Evolutionary conservation across 2,797 vertebrate genomes (phyloP).

Genomic region (Chrysocyon brachyurus): DNA sequence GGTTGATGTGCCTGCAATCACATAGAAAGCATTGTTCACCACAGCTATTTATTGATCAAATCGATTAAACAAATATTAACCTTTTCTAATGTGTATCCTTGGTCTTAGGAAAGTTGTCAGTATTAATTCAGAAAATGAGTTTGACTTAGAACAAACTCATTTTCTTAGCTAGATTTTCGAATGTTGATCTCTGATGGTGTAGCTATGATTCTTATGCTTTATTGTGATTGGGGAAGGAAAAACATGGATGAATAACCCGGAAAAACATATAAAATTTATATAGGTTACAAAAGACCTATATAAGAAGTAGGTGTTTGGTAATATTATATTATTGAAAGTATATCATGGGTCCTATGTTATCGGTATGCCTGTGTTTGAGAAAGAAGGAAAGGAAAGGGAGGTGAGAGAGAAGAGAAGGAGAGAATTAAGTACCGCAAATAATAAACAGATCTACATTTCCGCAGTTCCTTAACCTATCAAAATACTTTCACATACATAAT

Average conservation of each 20-base stretch:
- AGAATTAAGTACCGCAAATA: not conserved
- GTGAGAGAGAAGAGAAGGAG: not conserved
- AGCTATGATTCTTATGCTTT: not conserved
- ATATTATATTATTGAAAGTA: not conserved
- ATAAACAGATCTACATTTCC: not conserved
- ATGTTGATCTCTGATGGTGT: not conserved
- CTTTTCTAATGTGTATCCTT: not conserved
- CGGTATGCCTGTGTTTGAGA: not conserved
- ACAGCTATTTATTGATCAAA: not conserved
- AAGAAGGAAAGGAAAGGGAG: not conserved
- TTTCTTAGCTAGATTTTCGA: constrained; percentile 43
- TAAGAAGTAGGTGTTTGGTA: not conserved
- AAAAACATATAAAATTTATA: not conserved
- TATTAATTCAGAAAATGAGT: not conserved
- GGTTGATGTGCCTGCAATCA: not conserved
- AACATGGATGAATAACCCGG: not conserved
- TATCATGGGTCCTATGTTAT: not conserved
- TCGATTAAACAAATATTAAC: constrained; percentile 9
- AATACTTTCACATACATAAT: not conserved
- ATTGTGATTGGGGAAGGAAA: not conserved
- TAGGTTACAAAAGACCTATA: not conserved
- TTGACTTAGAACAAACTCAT: not conserved
- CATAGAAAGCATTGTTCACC: not conserved
- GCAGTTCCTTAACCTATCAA: not conserved
- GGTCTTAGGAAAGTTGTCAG: not conserved